Evolutionary conservation across 2,797 vertebrate genomes (phyloP).

Genomic region (Merluccius polli): DNA sequence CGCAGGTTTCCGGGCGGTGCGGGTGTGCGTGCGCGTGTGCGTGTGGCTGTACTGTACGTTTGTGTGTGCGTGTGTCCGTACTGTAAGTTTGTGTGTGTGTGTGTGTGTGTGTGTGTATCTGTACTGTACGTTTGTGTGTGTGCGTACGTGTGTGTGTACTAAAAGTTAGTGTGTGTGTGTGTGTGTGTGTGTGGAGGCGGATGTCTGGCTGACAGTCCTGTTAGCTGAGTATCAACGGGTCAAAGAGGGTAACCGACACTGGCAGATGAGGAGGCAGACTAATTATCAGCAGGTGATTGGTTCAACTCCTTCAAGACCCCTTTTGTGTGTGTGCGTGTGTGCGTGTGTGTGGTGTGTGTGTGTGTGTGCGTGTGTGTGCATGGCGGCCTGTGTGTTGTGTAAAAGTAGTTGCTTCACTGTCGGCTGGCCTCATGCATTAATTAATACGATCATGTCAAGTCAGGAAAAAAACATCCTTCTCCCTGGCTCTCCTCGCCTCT

Average conservation of each 20-base stretch:
- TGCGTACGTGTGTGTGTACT: background rate
- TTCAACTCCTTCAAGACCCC: slow-evolving; percentile 65
- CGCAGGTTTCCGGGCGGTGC: no score
- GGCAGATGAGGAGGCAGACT: slow-evolving; percentile 68
- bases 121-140: slow-evolving; percentile 19
- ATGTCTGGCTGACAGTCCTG: slow-evolving; percentile 57
- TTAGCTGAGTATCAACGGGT: slow-evolving; percentile 67
- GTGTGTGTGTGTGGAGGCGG: slow-evolving; percentile 6
- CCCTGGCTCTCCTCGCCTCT: slow-evolving; percentile 11
- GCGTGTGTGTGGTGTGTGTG: slow-evolving; percentile 7
- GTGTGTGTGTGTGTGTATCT: slow-evolving; percentile 39
- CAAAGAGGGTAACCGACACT: slow-evolving; percentile 66
- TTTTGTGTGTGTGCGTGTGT: slow-evolving; percentile 42
- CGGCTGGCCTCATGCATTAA: slow-evolving; percentile 61
- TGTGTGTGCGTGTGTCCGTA: background rate
- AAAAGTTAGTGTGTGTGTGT: background rate
- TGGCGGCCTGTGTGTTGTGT: slow-evolving; percentile 25
- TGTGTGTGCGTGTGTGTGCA: slow-evolving; percentile 14
- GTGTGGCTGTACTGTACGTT: background rate
- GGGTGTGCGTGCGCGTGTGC: background rate
- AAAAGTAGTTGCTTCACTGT: slow-evolving; percentile 42
- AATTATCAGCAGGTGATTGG: slow-evolving; percentile 72
- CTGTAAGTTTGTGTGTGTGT: background rate
- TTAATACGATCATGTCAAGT: slow-evolving; percentile 62
- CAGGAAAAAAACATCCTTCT: slow-evolving; percentile 53